Base-by-base conservation (phyloP, 1,140 invertebrate genomes). In the Pissodes strobi region DNA sequence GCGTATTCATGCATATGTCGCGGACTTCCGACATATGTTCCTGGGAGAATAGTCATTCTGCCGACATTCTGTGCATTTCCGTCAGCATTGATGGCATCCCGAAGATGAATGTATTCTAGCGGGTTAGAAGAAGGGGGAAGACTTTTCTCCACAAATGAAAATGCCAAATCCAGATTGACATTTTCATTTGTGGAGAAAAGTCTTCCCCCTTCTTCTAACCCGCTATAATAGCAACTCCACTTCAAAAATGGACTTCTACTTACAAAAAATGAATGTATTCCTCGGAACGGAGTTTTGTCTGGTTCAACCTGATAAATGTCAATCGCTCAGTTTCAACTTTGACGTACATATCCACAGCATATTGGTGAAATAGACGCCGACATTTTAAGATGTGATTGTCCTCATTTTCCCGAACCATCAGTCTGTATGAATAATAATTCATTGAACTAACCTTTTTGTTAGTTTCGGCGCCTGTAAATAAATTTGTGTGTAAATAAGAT, bases 271-370 rank as follows among this genome's bases (percentile, higher is more conserved):
- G n/a, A n/a, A n/a, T n/a, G 34, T 69, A 67, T 39, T 69, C 59
- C 43, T 69, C 64, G 27, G 67, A 66, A 67, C 77, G 73, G n/a
- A n/a, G n/a, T n/a, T n/a, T n/a, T n/a, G n/a, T n/a, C n/a, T n/a
- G n/a, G n/a, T n/a, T n/a, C n/a, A n/a, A n/a, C n/a, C n/a, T n/a
- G 30, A 81, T 77, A 58, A 70, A 82, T 64, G 73, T 56, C 12
- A 82, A 68, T 39, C 77, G 59, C 66, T 81, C 76, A 1, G 66
- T 78, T 76, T 83, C 81, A 22, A 83, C 73, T 76, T 82, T 82
- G 1, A 74, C 74, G 71, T 79, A 82, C 74, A 82, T 79, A 69
- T 84, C 79, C 39, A 81, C 80, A 38, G 73, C 56, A 68, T 67
- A 80, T 67, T 81, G 74, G 59, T 79, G 73, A 59, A 76, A 79